Conservation (phyloP, 2,797 vertebrate genomes). For the Sebastes iracundus region DNA sequence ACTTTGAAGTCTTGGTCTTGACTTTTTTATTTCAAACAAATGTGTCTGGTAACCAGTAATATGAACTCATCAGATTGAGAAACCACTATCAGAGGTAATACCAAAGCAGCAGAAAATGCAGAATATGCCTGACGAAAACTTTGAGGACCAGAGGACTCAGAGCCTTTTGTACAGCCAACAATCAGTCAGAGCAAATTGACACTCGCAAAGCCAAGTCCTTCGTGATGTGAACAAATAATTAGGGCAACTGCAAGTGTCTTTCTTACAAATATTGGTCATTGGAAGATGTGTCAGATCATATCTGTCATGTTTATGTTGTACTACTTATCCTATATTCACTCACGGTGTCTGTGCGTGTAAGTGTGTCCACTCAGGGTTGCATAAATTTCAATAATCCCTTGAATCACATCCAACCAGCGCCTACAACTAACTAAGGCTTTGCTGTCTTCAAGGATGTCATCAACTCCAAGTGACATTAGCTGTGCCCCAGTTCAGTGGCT, state of each 20-base stretch:
- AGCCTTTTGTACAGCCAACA: not conserved
- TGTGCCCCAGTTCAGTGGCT: not conserved
- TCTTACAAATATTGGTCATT: not conserved
- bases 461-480: conserved; percentile 15
- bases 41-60: no score
- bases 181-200: not conserved
- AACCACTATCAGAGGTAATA: not conserved
- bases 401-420: not conserved
- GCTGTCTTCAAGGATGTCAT: conserved; percentile 27
- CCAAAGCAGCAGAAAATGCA: conserved; percentile 1
- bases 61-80: conserved; percentile 5
- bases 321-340: not conserved
- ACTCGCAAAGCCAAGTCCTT: not conserved
- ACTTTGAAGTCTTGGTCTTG: not conserved
- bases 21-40: not conserved
- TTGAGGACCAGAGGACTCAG: not conserved
- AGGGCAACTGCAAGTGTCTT: not conserved
- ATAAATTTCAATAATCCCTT: not conserved
- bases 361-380: not conserved
- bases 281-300: not conserved
- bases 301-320: not conserved
- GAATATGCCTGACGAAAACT: not conserved
- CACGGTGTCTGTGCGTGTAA: not conserved
- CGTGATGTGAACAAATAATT: not conserved
- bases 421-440: conserved; percentile 2